Conservation (phyloP, 1,140 invertebrate genomes). For the Drosophila virilis region DNA sequence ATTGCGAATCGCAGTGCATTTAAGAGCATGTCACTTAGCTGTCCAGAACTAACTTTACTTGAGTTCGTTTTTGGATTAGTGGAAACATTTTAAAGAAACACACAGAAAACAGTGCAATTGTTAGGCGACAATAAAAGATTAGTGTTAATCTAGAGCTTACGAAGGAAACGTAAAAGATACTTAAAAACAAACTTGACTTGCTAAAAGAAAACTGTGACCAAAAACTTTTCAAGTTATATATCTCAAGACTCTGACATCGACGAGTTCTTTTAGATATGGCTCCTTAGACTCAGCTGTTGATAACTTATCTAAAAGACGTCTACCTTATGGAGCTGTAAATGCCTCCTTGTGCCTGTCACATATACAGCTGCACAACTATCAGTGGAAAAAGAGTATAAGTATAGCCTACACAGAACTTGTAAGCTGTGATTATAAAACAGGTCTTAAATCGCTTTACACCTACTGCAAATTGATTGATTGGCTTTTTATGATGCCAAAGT, state of each 20-base stretch:
- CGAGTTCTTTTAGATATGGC: background rate
- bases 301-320: background rate
- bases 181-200: no score
- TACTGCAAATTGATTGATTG: conserved; percentile 39
- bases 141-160: background rate
- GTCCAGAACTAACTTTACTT: background rate
- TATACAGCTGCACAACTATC: no score
- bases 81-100: background rate
- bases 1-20: conserved; percentile 12
- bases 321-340: background rate
- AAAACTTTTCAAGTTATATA: no score
- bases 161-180: no score
- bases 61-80: background rate
- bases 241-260: no score
- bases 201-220: no score
- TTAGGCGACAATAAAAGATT: background rate
- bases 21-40: conserved; percentile 1
- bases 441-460: conserved; percentile 32
- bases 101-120: background rate
- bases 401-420: background rate
- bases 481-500: conserved; percentile 17
- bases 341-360: background rate
- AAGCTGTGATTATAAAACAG: conserved; percentile 5
- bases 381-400: background rate
- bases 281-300: background rate